phyloP scores from a whole-genome alignment of 1,140 invertebrate species.

The Linepithema humile region DNA sequence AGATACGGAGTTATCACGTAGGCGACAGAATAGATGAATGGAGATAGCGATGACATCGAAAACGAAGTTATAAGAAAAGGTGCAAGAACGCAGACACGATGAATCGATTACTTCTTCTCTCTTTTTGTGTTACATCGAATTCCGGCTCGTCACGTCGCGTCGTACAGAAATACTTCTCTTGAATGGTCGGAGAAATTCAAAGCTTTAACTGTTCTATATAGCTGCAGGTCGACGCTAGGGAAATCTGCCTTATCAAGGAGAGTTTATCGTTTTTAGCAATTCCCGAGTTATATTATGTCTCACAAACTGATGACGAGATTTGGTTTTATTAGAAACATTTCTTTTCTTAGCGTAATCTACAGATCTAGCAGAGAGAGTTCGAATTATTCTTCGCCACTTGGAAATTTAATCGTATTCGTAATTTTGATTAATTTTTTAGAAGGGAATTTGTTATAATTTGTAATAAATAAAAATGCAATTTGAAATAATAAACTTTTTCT shows the following conservation, averaged over 20 bases:
- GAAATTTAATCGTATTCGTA: neutral
- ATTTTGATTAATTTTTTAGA: neutral
- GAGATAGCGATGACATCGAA: neutral
- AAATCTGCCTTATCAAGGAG: neutral
- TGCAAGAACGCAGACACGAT: neutral
- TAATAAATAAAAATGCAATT: too few relatives aligned
- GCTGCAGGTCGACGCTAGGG: neutral
- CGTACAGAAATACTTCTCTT: neutral
- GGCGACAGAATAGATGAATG: neutral
- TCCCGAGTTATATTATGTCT: neutral
- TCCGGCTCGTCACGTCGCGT: neutral
- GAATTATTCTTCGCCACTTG: neutral
- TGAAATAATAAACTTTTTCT: neutral
- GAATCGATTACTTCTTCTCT: neutral
- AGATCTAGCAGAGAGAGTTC: neutral
- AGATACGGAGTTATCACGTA: neutral
- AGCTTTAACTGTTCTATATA: neutral
- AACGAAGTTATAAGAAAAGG: neutral
- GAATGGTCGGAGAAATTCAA: neutral
- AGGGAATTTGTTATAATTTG: neutral
- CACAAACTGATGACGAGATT: neutral
- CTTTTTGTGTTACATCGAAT: neutral
- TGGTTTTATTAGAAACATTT: neutral
- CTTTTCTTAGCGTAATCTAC: neutral
- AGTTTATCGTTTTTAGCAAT: neutral